A percentile compares a stretch with the other conserved stretches of the same genome.
phyloP scores from a whole-genome alignment of 2,888 invertebrate species.

The Drosophila algonquin region DNA sequence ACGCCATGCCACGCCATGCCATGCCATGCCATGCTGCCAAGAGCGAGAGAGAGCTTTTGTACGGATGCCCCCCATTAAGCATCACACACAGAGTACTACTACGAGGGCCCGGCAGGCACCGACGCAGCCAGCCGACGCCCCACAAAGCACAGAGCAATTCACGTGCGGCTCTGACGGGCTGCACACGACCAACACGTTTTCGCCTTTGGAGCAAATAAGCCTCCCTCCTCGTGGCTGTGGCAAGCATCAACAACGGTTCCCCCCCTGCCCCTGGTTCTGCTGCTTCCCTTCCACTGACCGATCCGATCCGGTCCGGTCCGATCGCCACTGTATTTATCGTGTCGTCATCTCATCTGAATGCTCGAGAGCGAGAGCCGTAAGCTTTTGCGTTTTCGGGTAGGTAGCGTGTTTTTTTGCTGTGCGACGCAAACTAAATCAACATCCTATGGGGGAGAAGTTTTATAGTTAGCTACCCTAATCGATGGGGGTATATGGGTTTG shows the following conservation, averaged over 20 bases:
- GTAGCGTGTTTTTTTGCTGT: no score
- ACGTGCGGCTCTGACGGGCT: constrained; percentile 56
- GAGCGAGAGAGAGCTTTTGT: constrained; percentile 40
- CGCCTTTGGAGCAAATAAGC: constrained; percentile 42
- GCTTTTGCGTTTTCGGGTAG: constrained; percentile 28
- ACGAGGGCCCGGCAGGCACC: constrained; percentile 57
- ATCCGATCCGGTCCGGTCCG: neutral
- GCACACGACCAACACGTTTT: constrained; percentile 74
- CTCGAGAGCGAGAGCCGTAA: neutral
- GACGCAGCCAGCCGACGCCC: constrained; percentile 32
- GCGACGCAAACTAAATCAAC: constrained; percentile 11
- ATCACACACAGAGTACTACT: neutral
- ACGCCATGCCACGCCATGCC: neutral
- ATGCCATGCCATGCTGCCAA: neutral
- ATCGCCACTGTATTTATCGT: constrained; percentile 18
- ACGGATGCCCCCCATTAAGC: constrained; percentile 21
- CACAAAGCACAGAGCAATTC: constrained; percentile 44
- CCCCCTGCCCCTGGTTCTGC: constrained; percentile 10
- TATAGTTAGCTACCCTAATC: constrained; percentile 25
- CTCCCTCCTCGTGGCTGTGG: constrained; percentile 27
- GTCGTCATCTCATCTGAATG: constrained; percentile 34
- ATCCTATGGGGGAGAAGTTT: constrained; percentile 19
- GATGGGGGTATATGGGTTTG: neutral
- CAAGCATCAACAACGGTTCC: neutral
- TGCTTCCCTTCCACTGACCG: neutral